Percentiles rank a stretch among this genome's conserved stretches.
Evolutionary conservation across 2,888 invertebrate species (phyloP).

Genomic region (Holacanthella duospinosa): DNA sequence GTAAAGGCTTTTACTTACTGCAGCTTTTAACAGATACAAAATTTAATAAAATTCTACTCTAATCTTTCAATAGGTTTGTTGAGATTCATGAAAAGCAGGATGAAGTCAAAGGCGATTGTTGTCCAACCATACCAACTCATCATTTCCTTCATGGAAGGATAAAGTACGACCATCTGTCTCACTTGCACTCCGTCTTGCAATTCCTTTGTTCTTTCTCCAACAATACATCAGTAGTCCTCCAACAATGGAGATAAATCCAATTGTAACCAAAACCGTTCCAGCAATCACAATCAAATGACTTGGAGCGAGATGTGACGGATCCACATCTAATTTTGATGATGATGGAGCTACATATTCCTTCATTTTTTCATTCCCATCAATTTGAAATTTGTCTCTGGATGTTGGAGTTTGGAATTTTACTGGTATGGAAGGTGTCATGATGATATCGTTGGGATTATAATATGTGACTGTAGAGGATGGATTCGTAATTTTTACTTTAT

Average conservation of each 20-base stretch:
- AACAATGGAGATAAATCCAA: conserved; percentile 10
- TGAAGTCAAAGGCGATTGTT: conserved; percentile 10
- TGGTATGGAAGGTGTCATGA: not conserved
- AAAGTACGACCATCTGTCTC: conserved; percentile 28
- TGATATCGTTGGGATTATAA: not conserved
- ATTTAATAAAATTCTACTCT: too few species aligned
- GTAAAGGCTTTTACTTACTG: too few species aligned
- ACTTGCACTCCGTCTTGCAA: conserved; percentile 22
- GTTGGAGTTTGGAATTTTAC: not conserved
- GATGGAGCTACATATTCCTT: not conserved
- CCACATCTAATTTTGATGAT: not conserved
- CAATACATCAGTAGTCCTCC: conserved; percentile 20
- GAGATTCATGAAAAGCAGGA: too few species aligned
- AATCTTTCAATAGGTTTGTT: too few species aligned
- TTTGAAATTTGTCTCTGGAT: not conserved
- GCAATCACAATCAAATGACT: conserved; percentile 8
- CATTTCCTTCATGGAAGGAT: conserved; percentile 26
- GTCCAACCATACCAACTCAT: conserved; percentile 29
- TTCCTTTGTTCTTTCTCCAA: conserved; percentile 29
- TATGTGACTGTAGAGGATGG: not conserved
- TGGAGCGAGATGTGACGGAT: not conserved
- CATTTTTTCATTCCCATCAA: not conserved
- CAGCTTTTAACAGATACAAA: too few species aligned
- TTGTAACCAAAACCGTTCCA: conserved; percentile 13
- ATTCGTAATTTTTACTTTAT: too few species aligned